Conservation (phyloP, 2,797 vertebrate genomes). For the Amblyopsis hoosieri region DNA sequence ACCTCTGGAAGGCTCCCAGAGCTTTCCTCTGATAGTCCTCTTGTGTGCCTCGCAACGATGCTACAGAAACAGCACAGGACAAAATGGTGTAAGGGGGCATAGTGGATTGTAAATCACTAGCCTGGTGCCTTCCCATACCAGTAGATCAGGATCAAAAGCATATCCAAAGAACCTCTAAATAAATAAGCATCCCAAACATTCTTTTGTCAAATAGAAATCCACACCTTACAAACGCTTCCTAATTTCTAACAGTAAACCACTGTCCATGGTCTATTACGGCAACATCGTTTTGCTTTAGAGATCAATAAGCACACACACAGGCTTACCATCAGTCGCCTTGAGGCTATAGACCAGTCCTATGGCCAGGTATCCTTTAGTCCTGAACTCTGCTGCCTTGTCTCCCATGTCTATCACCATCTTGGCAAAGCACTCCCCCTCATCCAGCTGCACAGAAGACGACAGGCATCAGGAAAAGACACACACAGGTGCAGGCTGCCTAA, state of each 20-base stretch:
- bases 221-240: not conserved
- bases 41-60: constrained; percentile 91
- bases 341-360: constrained; percentile 93
- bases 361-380: constrained; percentile 94
- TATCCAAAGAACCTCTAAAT: too few relatives aligned
- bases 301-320: not conserved
- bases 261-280: not conserved
- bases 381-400: constrained; percentile 94
- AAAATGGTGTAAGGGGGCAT: constrained; percentile 8
- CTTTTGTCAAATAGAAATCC: not conserved
- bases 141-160: not conserved
- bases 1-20: constrained; percentile 97
- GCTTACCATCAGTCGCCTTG: constrained; percentile 94
- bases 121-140: not conserved
- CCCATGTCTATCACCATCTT: constrained; percentile 93
- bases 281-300: not conserved
- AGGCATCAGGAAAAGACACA: too few relatives aligned
- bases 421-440: constrained; percentile 94
- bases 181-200: not conserved
- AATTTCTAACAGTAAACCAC: not conserved
- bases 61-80: constrained; percentile 66
- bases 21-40: constrained; percentile 98
- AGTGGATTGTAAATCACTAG: not conserved
- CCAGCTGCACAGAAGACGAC: constrained; percentile 76
- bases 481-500: too few relatives aligned